Evolutionary conservation across 64 coral and sea anemone species (phyloP).

Genomic region (Pachyseris speciosa): DNA sequence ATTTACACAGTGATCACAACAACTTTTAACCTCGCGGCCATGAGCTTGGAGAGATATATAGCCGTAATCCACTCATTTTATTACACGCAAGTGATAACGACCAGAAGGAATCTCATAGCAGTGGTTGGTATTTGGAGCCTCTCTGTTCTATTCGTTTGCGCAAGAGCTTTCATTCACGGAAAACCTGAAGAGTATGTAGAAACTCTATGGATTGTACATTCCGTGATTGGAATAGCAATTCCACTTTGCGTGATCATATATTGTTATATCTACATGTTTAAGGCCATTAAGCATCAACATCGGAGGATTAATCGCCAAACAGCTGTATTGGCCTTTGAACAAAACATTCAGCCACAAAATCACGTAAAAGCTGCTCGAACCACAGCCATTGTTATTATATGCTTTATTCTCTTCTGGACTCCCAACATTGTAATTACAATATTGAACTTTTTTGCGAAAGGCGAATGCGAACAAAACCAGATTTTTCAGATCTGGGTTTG

Average conservation of each 20-base stretch:
- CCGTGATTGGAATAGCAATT: neutral
- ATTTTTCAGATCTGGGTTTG: constrained; percentile 22
- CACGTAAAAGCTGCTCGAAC: constrained; percentile 1
- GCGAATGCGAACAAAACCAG: neutral
- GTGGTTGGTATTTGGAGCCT: neutral
- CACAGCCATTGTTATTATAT: neutral
- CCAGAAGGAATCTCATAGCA: neutral
- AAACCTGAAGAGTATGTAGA: neutral
- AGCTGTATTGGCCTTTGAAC: neutral
- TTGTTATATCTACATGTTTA: constrained; percentile 23
- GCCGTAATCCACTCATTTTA: constrained; percentile 1
- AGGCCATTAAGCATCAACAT: neutral
- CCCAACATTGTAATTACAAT: constrained; percentile 6
- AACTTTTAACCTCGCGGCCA: constrained; percentile 28
- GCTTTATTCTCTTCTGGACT: neutral
- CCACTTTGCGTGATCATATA: neutral
- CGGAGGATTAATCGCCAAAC: neutral
- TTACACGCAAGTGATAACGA: neutral
- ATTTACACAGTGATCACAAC: constrained; percentile 28
- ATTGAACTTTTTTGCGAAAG: constrained; percentile 9
- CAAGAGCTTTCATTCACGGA: neutral
- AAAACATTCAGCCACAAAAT: neutral
- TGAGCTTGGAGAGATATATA: constrained; percentile 7
- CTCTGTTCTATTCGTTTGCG: neutral
- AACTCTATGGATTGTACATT: neutral